phyloP scores from a whole-genome alignment of 2,797 vertebrate species.

The Pseudomugil gertrudae region DNA sequence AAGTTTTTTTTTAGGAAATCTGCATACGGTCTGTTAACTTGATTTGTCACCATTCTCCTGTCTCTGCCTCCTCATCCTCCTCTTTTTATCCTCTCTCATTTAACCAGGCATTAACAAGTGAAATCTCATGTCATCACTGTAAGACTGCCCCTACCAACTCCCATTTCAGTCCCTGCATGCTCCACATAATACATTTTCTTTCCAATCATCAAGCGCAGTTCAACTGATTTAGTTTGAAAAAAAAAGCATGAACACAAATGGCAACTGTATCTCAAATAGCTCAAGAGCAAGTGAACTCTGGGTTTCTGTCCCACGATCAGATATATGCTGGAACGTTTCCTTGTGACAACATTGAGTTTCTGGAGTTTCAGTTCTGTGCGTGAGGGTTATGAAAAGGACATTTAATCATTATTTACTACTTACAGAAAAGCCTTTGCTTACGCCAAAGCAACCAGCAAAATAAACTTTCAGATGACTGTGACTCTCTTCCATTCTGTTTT shows the following conservation, averaged over 20 bases:
- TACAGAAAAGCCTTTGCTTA: too few species aligned
- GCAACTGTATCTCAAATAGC: slow-evolving; percentile 19
- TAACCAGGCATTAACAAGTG: too few species aligned
- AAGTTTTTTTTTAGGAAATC: not conserved
- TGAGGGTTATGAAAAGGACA: slow-evolving; percentile 17
- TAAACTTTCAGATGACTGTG: slow-evolving; percentile 5
- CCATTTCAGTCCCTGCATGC: not conserved
- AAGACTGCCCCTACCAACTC: too few species aligned
- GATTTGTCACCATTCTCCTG: not conserved
- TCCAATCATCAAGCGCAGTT: not conserved
- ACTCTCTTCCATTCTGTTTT: not conserved
- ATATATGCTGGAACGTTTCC: too few species aligned
- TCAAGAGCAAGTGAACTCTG: slow-evolving; percentile 11
- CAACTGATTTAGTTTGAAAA: not conserved
- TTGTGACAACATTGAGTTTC: too few species aligned
- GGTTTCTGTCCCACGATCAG: too few species aligned
- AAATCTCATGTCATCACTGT: too few species aligned
- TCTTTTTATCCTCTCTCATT: not conserved
- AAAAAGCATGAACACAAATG: not conserved
- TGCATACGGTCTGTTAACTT: not conserved
- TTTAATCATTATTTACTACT: slow-evolving; percentile 11
- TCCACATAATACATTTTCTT: slow-evolving; percentile 5
- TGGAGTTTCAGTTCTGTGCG: too few species aligned
- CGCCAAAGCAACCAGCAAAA: slow-evolving; percentile 9
- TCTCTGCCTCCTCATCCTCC: not conserved